These are phyloP conservation scores for Chionoecetes opilio DNA, from an alignment of 1,140 invertebrate genomes.

Conservation along the genomic window DNA sequence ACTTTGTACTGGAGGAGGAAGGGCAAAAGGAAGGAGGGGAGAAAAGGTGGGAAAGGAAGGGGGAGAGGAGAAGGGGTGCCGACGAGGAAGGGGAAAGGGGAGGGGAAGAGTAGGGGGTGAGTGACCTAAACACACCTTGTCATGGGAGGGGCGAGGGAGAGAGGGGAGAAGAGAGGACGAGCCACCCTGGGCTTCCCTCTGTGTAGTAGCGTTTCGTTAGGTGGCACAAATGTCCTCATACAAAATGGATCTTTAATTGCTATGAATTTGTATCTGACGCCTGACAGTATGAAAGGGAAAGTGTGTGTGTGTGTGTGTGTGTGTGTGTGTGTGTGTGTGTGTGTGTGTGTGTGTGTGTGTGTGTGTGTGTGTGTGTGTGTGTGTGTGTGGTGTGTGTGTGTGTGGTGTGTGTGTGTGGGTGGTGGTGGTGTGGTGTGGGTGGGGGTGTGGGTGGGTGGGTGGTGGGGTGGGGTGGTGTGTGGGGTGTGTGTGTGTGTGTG, in stretches of 20 bases:
- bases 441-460: no score
- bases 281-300: not conserved
- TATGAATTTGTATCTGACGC: not conserved
- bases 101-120: not conserved
- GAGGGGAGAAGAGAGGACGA: not conserved
- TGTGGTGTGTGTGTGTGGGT: no score
- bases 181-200: not conserved
- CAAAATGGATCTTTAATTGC: slow-evolving; percentile 47
- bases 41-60: not conserved
- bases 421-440: no score
- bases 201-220: not conserved
- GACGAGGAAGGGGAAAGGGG: not conserved
- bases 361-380: not conserved
- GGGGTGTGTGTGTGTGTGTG: no score
- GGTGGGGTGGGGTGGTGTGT: no score
- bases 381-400: no score
- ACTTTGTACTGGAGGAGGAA: no score
- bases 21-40: no score
- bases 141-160: not conserved
- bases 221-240: not conserved
- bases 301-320: slow-evolving; percentile 27
- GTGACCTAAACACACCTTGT: no score
- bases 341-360: slow-evolving; percentile 27
- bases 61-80: not conserved
- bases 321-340: slow-evolving; percentile 27